A percentile compares a stretch with the other conserved stretches of the same genome.
Conservation (phyloP, 2,797 vertebrate genomes). For the Brachyalestes nurse region DNA sequence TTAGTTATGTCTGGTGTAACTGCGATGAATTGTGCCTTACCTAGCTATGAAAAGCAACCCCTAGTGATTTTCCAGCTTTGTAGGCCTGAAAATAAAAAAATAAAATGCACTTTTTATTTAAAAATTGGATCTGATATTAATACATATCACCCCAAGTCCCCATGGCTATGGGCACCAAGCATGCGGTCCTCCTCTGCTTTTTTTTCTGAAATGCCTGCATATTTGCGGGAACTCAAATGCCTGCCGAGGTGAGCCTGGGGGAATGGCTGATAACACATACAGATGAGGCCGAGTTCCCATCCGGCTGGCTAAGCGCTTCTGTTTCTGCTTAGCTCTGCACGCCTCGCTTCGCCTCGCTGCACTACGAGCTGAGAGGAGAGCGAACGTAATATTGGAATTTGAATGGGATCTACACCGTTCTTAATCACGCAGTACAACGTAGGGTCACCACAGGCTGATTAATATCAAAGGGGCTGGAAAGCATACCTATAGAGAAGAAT, state of each 20-base stretch:
- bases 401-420: conserved; percentile 62
- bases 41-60: conserved; percentile 15
- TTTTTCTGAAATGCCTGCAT: conserved; percentile 73
- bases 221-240: conserved; percentile 72
- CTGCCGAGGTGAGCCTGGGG: conserved; percentile 70
- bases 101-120: conserved; percentile 73
- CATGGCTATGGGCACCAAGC: conserved; percentile 52
- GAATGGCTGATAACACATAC: conserved; percentile 79
- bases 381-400: conserved; percentile 67
- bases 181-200: conserved; percentile 17
- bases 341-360: conserved; percentile 49
- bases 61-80: conserved; percentile 11
- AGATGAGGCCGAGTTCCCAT: conserved; percentile 78
- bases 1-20: no score
- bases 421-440: conserved; percentile 71
- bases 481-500: conserved; percentile 18
- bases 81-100: conserved; percentile 38
- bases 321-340: conserved; percentile 79
- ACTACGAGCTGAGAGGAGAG: conserved; percentile 33
- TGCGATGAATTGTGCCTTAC: not conserved
- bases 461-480: conserved; percentile 56
- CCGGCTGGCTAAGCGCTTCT: conserved; percentile 81
- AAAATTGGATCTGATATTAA: conserved; percentile 69
- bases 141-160: conserved; percentile 71
- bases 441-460: conserved; percentile 63